Conservation (phyloP, 2,113 vertebrate species). For the Hippolais icterina region DNA sequence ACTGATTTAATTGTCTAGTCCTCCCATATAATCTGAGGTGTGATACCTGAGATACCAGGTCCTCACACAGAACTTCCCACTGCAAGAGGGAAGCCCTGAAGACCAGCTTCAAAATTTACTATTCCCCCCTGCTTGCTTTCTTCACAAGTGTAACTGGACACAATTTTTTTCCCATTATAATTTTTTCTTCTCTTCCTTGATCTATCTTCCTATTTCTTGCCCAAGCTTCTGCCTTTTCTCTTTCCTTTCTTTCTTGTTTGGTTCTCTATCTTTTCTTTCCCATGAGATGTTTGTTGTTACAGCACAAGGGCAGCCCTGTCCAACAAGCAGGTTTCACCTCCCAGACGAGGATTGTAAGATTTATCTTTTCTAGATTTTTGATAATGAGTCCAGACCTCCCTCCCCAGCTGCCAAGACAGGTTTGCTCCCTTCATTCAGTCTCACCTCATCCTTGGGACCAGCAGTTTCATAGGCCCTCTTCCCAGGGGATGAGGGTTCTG, state of each 20-base stretch:
- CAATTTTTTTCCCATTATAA: neutral
- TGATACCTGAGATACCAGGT: neutral
- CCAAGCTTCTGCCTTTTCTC: neutral
- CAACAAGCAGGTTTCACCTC: neutral
- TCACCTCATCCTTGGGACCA: neutral
- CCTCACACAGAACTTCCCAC: neutral
- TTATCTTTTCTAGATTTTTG: neutral
- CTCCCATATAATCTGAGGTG: neutral
- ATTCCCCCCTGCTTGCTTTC: neutral
- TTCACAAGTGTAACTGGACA: neutral
- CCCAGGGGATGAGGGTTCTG: neutral
- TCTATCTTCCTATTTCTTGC: neutral
- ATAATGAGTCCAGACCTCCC: neutral
- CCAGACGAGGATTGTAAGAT: neutral
- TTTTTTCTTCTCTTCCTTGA: neutral
- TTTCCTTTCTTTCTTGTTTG: neutral
- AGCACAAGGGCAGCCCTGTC: neutral
- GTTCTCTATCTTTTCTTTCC: neutral
- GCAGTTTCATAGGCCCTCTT: neutral
- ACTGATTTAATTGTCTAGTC: neutral
- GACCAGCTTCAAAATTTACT: neutral
- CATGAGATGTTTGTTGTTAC: neutral
- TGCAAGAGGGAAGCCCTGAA: neutral
- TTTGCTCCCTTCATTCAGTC: neutral
- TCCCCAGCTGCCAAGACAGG: neutral